Evolutionary conservation across 2,113 vertebrate species (phyloP).

Genomic region (Phalacrocorax aristotelis): DNA sequence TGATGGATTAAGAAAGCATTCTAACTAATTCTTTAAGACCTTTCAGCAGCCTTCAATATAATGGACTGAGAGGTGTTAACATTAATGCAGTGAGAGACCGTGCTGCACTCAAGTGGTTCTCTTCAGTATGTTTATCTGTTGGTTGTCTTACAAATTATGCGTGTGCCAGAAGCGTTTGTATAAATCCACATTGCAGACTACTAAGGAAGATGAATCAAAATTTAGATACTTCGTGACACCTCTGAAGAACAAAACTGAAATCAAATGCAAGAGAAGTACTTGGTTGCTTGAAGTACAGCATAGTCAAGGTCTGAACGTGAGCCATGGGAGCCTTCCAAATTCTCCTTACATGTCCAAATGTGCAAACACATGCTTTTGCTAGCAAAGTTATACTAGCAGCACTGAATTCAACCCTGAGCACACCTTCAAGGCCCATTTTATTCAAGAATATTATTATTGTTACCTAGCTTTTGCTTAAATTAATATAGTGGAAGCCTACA

Average conservation of each 20-base stretch:
- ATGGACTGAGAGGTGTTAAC: neutral
- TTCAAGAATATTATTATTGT: neutral
- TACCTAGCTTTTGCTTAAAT: neutral
- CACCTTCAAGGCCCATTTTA: neutral
- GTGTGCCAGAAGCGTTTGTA: neutral
- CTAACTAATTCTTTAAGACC: neutral
- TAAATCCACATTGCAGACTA: neutral
- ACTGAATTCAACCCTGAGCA: neutral
- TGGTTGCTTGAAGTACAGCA: neutral
- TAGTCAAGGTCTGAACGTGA: neutral
- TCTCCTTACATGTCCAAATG: neutral
- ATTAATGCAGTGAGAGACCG: rapidly evolving
- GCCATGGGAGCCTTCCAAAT: neutral
- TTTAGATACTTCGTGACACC: neutral
- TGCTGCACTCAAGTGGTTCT: neutral
- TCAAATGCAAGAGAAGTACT: neutral
- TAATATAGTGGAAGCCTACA: neutral
- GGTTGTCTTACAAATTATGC: neutral
- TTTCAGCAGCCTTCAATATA: neutral
- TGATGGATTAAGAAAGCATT: neutral
- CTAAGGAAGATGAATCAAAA: neutral
- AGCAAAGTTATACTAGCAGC: neutral
- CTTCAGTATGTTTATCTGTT: neutral
- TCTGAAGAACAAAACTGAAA: neutral
- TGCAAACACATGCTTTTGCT: neutral